These are phyloP conservation scores for Phortica magna DNA, from an alignment of 2,888 invertebrate genomes.

Conservation along the genomic window DNA sequence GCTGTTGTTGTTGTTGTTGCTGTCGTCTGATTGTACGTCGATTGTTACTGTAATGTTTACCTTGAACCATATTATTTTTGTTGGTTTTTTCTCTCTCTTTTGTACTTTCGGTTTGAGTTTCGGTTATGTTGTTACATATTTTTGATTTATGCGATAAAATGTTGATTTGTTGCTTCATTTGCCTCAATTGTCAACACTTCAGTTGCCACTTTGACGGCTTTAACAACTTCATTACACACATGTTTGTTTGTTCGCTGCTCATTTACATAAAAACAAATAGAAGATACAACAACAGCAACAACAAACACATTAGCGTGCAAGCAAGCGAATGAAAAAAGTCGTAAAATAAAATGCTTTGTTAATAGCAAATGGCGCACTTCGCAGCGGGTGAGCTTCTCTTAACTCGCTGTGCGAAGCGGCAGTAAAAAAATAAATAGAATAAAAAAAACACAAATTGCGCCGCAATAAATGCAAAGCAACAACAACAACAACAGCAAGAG, in stretches of 20 bases:
- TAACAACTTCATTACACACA: background rate
- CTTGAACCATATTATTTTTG: conserved; percentile 16
- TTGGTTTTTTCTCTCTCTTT: background rate
- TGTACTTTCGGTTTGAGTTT: background rate
- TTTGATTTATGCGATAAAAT: no score
- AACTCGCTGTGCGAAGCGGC: conserved; percentile 7
- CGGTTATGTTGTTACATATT: background rate
- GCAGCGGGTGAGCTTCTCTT: conserved; percentile 32
- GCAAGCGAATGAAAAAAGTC: conserved; percentile 5
- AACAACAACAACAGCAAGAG: background rate
- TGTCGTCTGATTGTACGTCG: background rate
- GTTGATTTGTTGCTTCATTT: no score
- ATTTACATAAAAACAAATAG: conserved; percentile 38
- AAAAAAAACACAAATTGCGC: conserved; percentile 45
- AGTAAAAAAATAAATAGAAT: background rate
- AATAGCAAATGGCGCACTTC: no score
- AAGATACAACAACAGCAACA: background rate
- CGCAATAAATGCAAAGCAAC: conserved; percentile 48
- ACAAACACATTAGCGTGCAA: conserved; percentile 5
- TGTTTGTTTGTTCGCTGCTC: conserved; percentile 20
- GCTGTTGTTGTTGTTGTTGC: conserved; percentile 9
- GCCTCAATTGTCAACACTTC: no score
- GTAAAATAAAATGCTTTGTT: conserved; percentile 20
- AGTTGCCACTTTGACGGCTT: no score
- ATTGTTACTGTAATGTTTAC: conserved; percentile 11